Evolutionary conservation across 2,113 vertebrate species (phyloP), one percentile per base, ranked within the genome.

Genomic region (Porphyrio hochstetteri): DNA sequence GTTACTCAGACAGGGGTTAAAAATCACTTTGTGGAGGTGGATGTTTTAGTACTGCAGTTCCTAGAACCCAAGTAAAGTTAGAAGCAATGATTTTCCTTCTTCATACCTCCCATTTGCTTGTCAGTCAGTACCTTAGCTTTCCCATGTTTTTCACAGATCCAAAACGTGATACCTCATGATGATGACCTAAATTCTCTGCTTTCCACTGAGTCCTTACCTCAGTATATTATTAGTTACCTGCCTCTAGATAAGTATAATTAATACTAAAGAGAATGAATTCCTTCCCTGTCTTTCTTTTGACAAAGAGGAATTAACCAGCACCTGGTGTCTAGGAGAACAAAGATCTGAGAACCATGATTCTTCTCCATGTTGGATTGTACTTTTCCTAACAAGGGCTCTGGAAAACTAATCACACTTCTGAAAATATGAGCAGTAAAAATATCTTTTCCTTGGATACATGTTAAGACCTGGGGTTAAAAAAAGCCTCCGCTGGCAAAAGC

Each of bases 341-440:
- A 55, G 23, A 50, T 77, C 38, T 64, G 60, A 93, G 35, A 24
- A 63, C 52, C 31, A 74, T 88, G 60, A 60, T 92, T 91, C 57
- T 84, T 91, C 81, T 87, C 40, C 15, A 3, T 72, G 33, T 85
- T 79, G 93, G 61, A 84, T 28, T 86, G 53, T 76, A 64, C 33
- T 81, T 94, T 83, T 90, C 82, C 67, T 86, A 79, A 48, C 64
- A 70, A 79, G 40, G 21, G 13, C 35, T 94, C 88, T 94, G 92
- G 88, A 93, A 96, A 94, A 84, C 60, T 84, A 90, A 87, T 93
- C 83, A 92, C 53, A 85, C 69, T 94, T 86, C 80, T 93, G 88
- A 95, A 94, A 94, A 79, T 94, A 53, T 28, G 53, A 94, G 65
- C 44, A 91, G 60, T 96, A 94, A 88, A 92, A 96, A 92, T 94